A percentile compares a stretch with the other conserved stretches of the same genome.
phyloP scores from a whole-genome alignment of 1,140 invertebrate species.

The Caenorhabditis remanei region DNA sequence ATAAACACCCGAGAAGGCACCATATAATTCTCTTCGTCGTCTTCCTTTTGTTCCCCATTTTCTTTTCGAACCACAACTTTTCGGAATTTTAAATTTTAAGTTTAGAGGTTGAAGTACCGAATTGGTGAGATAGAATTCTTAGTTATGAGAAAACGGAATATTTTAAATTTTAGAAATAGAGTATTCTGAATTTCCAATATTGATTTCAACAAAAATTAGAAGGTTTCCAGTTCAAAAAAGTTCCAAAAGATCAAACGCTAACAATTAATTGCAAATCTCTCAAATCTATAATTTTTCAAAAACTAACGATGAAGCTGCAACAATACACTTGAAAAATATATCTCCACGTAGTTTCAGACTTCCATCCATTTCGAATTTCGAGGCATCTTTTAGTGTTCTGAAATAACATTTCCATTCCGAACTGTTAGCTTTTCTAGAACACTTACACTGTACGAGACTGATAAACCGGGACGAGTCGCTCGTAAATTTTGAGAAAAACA shows the following conservation, averaged over 20 bases:
- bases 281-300: neutral
- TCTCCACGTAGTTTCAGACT: constrained; percentile 87
- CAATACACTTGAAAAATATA: constrained; percentile 90
- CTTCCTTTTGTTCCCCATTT: neutral
- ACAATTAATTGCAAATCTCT: no score
- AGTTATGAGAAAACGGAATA: no score
- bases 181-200: no score
- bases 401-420: constrained; percentile 42
- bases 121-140: no score
- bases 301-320: constrained; percentile 79
- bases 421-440: constrained; percentile 48
- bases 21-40: neutral
- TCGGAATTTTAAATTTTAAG: neutral
- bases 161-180: no score
- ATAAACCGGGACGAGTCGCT: constrained; percentile 88
- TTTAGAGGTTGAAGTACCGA: no score
- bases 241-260: no score
- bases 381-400: constrained; percentile 75
- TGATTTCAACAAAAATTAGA: no score
- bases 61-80: neutral
- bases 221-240: no score
- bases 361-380: constrained; percentile 81
- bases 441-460: constrained; percentile 87
- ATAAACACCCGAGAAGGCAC: constrained; percentile 24
- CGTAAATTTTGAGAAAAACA: constrained; percentile 82